phyloP scores from a whole-genome alignment of 2,888 invertebrate genomes.

The Apamea monoglypha region DNA sequence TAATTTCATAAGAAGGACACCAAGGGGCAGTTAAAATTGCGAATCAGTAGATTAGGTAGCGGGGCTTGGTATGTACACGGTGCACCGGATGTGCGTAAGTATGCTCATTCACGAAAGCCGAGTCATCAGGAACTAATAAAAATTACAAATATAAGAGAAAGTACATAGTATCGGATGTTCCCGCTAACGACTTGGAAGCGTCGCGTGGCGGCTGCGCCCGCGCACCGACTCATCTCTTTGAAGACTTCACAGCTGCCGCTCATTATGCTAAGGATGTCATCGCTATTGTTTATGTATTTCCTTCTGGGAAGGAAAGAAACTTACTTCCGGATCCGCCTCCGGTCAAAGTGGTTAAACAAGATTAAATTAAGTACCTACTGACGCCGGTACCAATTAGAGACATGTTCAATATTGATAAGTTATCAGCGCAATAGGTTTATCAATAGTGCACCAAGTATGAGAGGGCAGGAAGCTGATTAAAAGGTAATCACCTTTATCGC shows the following conservation, averaged over 20 bases:
- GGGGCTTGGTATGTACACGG: too few species aligned
- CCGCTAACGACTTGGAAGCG: conserved; percentile 23
- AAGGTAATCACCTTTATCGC: conserved; percentile 1
- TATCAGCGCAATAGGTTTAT: conserved; percentile 16
- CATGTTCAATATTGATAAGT: conserved; percentile 21
- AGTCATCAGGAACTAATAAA: conserved; percentile 46
- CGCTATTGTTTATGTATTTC: conserved; percentile 27
- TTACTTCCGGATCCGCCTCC: not conserved
- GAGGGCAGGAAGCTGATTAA: not conserved
- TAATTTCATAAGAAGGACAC: too few species aligned
- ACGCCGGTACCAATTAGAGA: conserved; percentile 9
- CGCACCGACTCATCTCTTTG: conserved; percentile 31
- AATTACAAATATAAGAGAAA: conserved; percentile 55
- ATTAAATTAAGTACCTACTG: conserved; percentile 15
- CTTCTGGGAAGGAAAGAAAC: conserved; percentile 11
- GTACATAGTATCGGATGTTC: conserved; percentile 37
- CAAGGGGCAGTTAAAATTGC: not conserved
- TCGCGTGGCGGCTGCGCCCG: conserved; percentile 21
- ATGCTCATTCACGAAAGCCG: not conserved
- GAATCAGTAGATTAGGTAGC: not conserved
- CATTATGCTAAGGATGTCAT: conserved; percentile 22
- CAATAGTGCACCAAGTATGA: conserved; percentile 2
- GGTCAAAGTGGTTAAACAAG: conserved; percentile 15
- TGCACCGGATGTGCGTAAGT: not conserved
- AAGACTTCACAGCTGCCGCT: conserved; percentile 27